Conservation (phyloP, 2,888 invertebrate species). For the Cryptosula pallasiana region DNA sequence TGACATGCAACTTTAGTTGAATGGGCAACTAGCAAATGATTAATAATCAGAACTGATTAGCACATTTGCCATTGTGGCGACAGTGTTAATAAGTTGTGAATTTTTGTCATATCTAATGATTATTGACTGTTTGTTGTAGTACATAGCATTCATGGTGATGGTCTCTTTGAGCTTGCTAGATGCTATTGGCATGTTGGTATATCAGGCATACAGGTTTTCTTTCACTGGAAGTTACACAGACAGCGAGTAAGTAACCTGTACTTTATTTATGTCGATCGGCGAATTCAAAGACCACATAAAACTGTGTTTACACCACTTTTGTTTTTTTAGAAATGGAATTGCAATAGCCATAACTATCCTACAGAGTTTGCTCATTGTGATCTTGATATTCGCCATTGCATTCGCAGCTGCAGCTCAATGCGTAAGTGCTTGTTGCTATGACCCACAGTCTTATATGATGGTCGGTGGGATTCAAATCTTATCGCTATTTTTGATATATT, state of each 20-base stretch:
- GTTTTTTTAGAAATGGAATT: background rate
- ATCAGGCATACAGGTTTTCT: conserved; percentile 15
- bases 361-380: background rate
- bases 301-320: too few species aligned
- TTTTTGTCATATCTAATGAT: background rate
- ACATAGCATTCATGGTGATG: conserved; percentile 12
- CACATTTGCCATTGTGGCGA: too few species aligned
- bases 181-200: conserved; percentile 7
- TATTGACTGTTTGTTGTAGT: background rate
- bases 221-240: conserved; percentile 1
- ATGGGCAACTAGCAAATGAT: too few species aligned
- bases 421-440: too few species aligned
- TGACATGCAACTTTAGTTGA: background rate
- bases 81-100: background rate
- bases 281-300: too few species aligned
- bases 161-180: background rate
- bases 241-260: conserved; percentile 15
- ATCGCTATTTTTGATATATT: too few species aligned
- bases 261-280: too few species aligned
- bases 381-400: background rate
- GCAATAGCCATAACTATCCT: conserved; percentile 1
- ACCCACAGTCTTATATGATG: too few species aligned
- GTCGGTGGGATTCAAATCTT: too few species aligned
- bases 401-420: conserved; percentile 6
- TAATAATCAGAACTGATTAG: too few species aligned